phyloP scores from a whole-genome alignment of 2,113 vertebrate genomes.

The Xiphias gladius region DNA sequence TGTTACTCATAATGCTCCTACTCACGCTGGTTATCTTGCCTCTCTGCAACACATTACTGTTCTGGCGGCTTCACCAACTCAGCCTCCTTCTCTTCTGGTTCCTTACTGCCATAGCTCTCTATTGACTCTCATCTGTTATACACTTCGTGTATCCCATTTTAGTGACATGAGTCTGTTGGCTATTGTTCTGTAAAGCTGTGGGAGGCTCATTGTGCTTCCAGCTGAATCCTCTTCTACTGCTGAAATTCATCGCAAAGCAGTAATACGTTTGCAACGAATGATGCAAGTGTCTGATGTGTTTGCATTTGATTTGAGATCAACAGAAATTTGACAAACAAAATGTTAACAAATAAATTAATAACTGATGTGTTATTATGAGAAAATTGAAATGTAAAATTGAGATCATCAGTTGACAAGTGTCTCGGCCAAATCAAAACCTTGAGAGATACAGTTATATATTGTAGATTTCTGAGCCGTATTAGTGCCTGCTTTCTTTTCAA shows the following conservation, averaged over 20 bases:
- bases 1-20: slow-evolving; percentile 21
- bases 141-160: slow-evolving; percentile 15
- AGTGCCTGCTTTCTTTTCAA: neutral
- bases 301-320: neutral
- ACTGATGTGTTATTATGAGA: neutral
- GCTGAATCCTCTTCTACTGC: slow-evolving; percentile 18
- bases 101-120: neutral
- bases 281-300: neutral
- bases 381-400: slow-evolving; percentile 4
- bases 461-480: neutral
- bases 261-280: neutral
- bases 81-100: slow-evolving; percentile 30
- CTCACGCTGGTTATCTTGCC: slow-evolving; percentile 29
- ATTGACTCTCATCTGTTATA: neutral
- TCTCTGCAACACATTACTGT: slow-evolving; percentile 4
- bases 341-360: neutral
- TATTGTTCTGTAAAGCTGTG: slow-evolving; percentile 3
- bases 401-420: neutral
- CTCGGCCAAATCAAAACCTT: neutral
- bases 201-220: slow-evolving; percentile 12
- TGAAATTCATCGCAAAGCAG: slow-evolving; percentile 14
- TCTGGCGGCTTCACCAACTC: slow-evolving; percentile 9
- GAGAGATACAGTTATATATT: neutral
- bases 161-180: slow-evolving; percentile 35
- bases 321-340: neutral